These are phyloP conservation scores for Cremastinae sp. DNA, from an alignment of 2,888 invertebrate genomes.

Conservation along the genomic window DNA sequence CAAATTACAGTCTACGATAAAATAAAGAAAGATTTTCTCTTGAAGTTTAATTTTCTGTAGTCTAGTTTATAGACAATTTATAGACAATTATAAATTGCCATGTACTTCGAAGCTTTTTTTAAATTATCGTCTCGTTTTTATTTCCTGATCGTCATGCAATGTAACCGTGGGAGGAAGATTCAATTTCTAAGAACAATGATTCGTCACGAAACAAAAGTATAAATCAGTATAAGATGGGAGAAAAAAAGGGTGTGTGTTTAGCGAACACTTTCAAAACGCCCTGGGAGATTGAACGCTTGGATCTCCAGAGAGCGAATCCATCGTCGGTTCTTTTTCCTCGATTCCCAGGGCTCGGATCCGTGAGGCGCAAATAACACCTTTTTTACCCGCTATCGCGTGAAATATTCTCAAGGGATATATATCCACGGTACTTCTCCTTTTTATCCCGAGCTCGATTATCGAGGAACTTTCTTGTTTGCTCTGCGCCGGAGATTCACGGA, in stretches of 20 bases:
- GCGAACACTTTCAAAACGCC: neutral
- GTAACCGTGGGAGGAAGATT: too few species aligned
- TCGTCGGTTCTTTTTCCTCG: constrained; percentile 15
- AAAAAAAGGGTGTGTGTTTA: neutral
- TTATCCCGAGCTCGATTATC: constrained; percentile 20
- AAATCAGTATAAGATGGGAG: too few species aligned
- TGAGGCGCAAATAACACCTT: constrained; percentile 50
- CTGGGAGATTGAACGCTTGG: constrained; percentile 19
- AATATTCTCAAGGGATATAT: constrained; percentile 16
- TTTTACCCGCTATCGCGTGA: constrained; percentile 32
- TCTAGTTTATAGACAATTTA: too few species aligned
- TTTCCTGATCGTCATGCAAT: neutral
- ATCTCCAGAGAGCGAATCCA: constrained; percentile 9
- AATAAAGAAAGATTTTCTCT: too few species aligned
- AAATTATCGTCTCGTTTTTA: neutral
- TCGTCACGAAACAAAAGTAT: too few species aligned
- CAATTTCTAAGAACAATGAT: too few species aligned
- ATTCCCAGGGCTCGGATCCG: constrained; percentile 57
- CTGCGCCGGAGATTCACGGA: constrained; percentile 22
- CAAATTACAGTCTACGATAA: too few species aligned
- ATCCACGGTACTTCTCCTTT: constrained; percentile 29
- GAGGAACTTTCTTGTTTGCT: constrained; percentile 45
- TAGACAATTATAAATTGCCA: too few species aligned
- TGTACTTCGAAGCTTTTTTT: too few species aligned
- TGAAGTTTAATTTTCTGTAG: too few species aligned